Evolutionary conservation across 1,140 invertebrate genomes (phyloP), one percentile per base, ranked within the genome.

Genomic region (Diabrotica undecimpunctata): DNA sequence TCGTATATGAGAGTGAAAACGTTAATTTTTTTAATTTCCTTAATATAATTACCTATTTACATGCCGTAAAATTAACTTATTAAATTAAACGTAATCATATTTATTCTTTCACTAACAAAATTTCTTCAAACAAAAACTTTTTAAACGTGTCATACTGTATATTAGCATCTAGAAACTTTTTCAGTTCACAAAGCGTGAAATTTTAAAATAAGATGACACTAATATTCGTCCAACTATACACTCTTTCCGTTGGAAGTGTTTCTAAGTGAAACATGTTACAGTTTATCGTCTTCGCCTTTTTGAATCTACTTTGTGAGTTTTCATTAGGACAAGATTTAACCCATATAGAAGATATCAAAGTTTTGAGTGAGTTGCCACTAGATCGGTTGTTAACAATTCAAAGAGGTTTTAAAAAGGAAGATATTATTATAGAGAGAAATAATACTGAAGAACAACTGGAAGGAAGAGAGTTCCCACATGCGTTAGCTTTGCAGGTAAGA

Each of bases 281-380:
- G n/a, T 46, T 46, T 46, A 25, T 50, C 14, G 6, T 61, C 10
- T n/a, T 61, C n/a, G 14, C 9, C 9, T 13, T 61, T 8, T 36
- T 50, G 9, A 11, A 35, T 6, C 14, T 36, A 5, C 25, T 25
- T 25, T 51, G 11, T 51, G 8, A 51, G 0, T n/a, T 36, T 8
- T 50, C 14, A 6, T 10, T 79, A 10, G 12, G 38, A 13, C 38
- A 69, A 64, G 64, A 73, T 62, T 41, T 68, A 52, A 13, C 50
- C 9, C 50, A 35, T 9, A 41, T 66, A 14, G 50, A 68, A 14
- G 81, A 84, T 71, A 71, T 84, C 8, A 73, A 76, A 67, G 79
- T 79, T 64, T 72, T 85, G n/a, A 84, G 80, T 70, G 82, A 83
- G 72, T 67, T 85, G 14, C 82, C 84, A 7, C 67, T 85, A 55